Percentiles rank a stretch among this genome's conserved stretches.
phyloP scores from a whole-genome alignment of 2,113 vertebrate genomes.

The Numida meleagris region DNA sequence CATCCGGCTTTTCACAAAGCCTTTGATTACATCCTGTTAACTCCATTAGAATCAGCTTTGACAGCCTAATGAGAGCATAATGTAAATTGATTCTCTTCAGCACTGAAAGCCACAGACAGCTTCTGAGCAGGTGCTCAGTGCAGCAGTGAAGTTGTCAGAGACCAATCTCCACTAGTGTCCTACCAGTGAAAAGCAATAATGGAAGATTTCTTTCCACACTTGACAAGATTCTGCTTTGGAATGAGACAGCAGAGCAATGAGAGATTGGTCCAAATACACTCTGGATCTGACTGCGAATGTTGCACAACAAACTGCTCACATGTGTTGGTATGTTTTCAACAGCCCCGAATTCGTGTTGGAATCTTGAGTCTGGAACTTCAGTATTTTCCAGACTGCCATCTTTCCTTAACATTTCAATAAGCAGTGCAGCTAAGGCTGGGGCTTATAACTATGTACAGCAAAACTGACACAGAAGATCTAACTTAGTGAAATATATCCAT shows the following conservation, averaged over 20 bases:
- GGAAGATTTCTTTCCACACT: background rate
- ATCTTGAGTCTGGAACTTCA: background rate
- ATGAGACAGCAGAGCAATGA: background rate
- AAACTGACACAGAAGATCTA: background rate
- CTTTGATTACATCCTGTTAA: background rate
- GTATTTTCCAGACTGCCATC: background rate
- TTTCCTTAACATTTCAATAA: background rate
- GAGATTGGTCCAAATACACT: background rate
- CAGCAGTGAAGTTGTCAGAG: background rate
- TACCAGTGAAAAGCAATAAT: background rate
- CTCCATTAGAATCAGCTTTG: background rate
- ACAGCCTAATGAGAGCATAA: background rate
- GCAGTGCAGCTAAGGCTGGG: background rate
- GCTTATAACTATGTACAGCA: background rate
- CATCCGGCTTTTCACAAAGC: background rate
- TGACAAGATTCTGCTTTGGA: background rate
- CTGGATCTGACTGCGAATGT: background rate
- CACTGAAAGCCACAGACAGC: background rate
- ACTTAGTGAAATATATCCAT: background rate
- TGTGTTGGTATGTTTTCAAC: background rate
- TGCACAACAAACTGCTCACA: constrained; percentile 1
- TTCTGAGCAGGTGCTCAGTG: background rate
- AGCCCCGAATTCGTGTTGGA: background rate
- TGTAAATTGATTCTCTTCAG: background rate
- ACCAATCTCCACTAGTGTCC: background rate